phyloP scores from a whole-genome alignment of 1,140 invertebrate genomes.

The Euwallacea fornicatus region DNA sequence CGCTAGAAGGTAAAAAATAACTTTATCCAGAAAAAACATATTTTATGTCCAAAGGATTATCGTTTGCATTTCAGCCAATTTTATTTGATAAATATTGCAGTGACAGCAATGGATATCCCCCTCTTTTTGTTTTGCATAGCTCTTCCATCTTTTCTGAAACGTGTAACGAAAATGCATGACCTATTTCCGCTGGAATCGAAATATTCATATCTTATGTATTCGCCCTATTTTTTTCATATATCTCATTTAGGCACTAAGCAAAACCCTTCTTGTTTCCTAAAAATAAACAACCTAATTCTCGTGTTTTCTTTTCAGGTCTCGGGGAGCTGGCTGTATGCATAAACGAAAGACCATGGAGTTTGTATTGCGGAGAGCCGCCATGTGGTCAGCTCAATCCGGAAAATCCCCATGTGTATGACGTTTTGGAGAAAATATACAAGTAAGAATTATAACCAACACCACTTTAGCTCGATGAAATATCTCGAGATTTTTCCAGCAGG shows the following conservation, averaged over 20 bases:
- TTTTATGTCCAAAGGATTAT: conserved; percentile 3
- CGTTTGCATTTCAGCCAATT: background rate
- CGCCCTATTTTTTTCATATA: no score
- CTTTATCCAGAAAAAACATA: background rate
- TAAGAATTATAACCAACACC: conserved; percentile 3
- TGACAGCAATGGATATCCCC: no score
- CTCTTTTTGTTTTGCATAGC: no score
- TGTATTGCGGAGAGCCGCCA: conserved; percentile 78
- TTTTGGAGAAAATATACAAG: conserved; percentile 66
- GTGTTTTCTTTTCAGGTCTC: conserved; percentile 51
- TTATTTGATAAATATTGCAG: no score
- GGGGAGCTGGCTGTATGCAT: conserved; percentile 73
- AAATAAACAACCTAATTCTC: background rate
- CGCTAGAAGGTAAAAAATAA: conserved; percentile 53
- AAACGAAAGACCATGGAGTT: conserved; percentile 74
- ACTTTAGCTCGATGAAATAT: no score
- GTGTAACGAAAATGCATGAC: no score
- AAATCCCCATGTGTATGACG: conserved; percentile 72
- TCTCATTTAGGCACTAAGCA: no score
- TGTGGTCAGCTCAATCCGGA: conserved; percentile 82
- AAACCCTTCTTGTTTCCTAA: background rate
- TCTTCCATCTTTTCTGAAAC: no score
- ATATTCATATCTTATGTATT: no score
- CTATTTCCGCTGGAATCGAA: no score
- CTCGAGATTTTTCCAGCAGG: no score